Percentiles rank a stretch among this genome's conserved stretches.
phyloP scores from a whole-genome alignment of 2,113 vertebrate genomes.

The Planiliza haematocheilus region DNA sequence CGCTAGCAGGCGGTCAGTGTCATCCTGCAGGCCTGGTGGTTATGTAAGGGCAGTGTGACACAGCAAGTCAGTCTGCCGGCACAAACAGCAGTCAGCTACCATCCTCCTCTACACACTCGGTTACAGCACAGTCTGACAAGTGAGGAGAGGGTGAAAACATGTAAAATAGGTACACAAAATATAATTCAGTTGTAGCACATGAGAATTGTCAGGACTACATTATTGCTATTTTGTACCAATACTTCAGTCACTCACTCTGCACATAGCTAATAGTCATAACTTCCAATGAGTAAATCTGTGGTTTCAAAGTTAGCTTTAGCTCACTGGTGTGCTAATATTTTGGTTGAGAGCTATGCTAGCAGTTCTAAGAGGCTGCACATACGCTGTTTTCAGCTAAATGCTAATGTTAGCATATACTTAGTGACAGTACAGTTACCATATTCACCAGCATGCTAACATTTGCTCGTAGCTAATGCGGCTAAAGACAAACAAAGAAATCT shows the following conservation, averaged over 20 bases:
- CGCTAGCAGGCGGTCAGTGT: constrained; percentile 49
- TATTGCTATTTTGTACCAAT: no score
- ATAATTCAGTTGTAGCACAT: neutral
- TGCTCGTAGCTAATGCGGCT: neutral
- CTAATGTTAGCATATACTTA: neutral
- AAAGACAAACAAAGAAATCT: neutral
- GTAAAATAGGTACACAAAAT: no score
- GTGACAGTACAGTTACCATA: neutral
- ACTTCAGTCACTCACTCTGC: no score
- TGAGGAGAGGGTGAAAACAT: no score
- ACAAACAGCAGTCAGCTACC: constrained; percentile 45
- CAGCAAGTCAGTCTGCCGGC: constrained; percentile 41
- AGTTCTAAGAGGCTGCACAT: neutral
- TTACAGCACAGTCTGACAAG: no score
- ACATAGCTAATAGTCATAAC: no score
- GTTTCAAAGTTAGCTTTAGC: neutral
- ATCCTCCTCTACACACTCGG: constrained; percentile 33
- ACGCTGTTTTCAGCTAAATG: neutral
- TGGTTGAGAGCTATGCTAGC: neutral
- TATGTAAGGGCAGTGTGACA: constrained; percentile 71
- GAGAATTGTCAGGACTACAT: no score
- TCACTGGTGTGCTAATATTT: neutral
- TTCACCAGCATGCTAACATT: neutral
- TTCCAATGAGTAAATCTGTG: no score
- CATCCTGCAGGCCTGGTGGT: constrained; percentile 47